Evolutionary conservation across 2,113 vertebrate species (phyloP).

Genomic region (Theristicus caerulescens): DNA sequence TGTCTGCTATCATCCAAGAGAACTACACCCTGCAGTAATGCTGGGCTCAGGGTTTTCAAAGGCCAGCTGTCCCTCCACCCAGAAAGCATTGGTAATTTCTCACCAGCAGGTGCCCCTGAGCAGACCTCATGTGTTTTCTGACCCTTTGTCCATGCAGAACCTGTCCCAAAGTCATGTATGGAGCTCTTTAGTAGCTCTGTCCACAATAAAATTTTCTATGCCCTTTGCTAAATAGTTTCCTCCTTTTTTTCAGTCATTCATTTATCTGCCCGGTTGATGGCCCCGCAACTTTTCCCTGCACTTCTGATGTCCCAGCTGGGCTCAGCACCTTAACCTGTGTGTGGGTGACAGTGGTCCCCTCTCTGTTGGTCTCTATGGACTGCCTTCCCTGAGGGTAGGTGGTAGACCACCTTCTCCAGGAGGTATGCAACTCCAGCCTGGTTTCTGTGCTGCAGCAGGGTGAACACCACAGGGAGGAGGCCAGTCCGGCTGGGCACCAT

Average conservation of each 20-base stretch:
- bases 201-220: conserved; percentile 62
- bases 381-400: background rate
- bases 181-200: conserved; percentile 12
- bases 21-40: background rate
- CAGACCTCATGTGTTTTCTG: background rate
- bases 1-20: background rate
- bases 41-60: background rate
- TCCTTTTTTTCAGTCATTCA: background rate
- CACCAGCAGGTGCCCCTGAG: background rate
- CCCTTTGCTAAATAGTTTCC: conserved; percentile 17
- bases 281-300: background rate
- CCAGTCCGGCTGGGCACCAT: too few species aligned
- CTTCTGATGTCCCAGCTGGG: background rate
- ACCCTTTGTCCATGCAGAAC: background rate
- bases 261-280: background rate
- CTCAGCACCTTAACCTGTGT: background rate
- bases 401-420: background rate
- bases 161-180: background rate
- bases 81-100: background rate
- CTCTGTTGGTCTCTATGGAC: background rate
- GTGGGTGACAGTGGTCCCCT: background rate
- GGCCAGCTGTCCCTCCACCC: background rate
- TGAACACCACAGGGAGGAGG: background rate
- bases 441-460: background rate
- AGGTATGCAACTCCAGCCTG: background rate